A percentile compares a stretch with the other conserved stretches of the same genome.
Evolutionary conservation across 2,113 vertebrate genomes (phyloP).

Genomic region (Mobula birostris): DNA sequence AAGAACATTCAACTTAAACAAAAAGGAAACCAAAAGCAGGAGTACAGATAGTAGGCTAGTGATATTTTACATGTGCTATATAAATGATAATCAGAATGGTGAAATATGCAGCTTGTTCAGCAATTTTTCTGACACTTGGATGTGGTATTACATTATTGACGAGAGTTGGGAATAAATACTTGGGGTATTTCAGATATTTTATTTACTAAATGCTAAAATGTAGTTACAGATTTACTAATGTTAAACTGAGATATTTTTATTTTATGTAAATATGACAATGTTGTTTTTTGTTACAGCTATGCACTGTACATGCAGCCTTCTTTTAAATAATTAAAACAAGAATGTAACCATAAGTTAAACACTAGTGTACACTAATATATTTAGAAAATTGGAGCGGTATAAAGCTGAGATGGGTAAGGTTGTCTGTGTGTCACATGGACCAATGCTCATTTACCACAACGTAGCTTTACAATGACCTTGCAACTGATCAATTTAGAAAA

Average conservation of each 20-base stretch:
- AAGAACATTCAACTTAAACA: not conserved
- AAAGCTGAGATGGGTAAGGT: slow-evolving; percentile 80
- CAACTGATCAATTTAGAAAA: slow-evolving; percentile 55
- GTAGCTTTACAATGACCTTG: slow-evolving; percentile 63
- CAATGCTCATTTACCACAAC: slow-evolving; percentile 48
- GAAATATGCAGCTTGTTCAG: slow-evolving; percentile 75
- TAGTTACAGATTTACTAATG: slow-evolving; percentile 90
- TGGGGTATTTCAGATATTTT: slow-evolving; percentile 69
- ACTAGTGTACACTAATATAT: slow-evolving; percentile 87
- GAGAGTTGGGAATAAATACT: slow-evolving; percentile 63
- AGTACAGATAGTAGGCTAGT: not conserved
- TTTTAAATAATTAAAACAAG: slow-evolving; percentile 90
- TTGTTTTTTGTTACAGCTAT: slow-evolving; percentile 98
- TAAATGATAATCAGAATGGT: slow-evolving; percentile 56
- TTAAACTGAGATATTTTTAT: slow-evolving; percentile 94
- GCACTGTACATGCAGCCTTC: slow-evolving; percentile 99
- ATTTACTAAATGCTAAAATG: slow-evolving; percentile 78
- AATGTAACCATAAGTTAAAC: slow-evolving; percentile 72
- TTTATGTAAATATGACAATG: slow-evolving; percentile 93
- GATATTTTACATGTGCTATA: slow-evolving; percentile 6
- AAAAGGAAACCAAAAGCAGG: not conserved
- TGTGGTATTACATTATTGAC: slow-evolving; percentile 73
- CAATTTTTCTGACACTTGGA: slow-evolving; percentile 70
- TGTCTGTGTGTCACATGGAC: slow-evolving; percentile 54
- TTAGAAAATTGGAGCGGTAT: slow-evolving; percentile 79